Conservation (phyloP, 2,888 invertebrate species). For the Entomobrya proxima region DNA sequence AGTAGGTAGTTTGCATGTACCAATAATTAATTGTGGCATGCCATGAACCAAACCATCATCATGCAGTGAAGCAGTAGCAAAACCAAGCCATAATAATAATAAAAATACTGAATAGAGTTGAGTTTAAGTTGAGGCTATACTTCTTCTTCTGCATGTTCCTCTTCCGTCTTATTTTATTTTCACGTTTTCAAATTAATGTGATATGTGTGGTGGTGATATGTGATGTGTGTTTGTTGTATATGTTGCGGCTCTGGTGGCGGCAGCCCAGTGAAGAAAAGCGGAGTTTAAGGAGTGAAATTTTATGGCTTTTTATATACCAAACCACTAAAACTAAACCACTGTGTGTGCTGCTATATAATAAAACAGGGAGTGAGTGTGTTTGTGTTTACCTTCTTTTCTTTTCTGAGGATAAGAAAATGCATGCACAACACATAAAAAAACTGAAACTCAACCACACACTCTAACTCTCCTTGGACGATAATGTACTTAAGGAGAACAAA, state of each 20-base stretch:
- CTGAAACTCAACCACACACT: background rate
- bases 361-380: background rate
- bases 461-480: background rate
- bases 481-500: background rate
- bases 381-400: background rate
- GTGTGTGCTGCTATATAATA: no score
- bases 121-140: no score
- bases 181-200: constrained; percentile 38
- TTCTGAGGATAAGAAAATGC: no score
- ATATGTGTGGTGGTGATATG: background rate
- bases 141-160: background rate
- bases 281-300: background rate
- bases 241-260: background rate
- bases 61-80: background rate
- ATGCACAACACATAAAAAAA: background rate
- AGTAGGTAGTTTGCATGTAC: constrained; percentile 38
- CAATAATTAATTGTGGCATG: constrained; percentile 50
- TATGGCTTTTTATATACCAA: no score
- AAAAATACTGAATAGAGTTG: no score
- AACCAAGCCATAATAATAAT: background rate
- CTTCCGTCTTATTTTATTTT: constrained; percentile 21
- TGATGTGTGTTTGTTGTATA: background rate
- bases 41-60: background rate
- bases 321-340: no score
- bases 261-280: background rate